Conservation (phyloP, 2,888 invertebrate species). For the Eupithecia insigniata region DNA sequence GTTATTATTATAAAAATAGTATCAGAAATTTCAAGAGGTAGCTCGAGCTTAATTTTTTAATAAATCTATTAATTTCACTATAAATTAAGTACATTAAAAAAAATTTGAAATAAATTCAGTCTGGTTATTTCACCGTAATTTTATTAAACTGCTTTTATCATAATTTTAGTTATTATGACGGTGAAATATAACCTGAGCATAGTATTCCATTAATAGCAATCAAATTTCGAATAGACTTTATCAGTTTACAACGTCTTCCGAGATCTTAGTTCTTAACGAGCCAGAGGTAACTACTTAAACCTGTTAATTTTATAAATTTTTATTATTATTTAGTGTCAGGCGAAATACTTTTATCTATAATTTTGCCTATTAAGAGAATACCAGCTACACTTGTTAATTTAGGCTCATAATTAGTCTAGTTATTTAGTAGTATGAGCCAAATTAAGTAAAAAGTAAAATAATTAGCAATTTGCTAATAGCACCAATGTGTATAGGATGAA, state of each 20-base stretch:
- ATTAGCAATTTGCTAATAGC: conserved; percentile 72
- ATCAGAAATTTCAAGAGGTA: conserved; percentile 79
- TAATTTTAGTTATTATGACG: not conserved
- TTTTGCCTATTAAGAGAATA: not conserved
- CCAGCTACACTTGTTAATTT: conserved; percentile 1
- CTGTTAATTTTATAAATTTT: not conserved
- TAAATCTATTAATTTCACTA: conserved; percentile 58
- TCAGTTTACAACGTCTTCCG: not conserved
- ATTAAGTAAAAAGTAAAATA: conserved; percentile 45
- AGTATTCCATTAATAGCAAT: not conserved
- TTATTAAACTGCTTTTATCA: not conserved
- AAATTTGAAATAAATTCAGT: conserved; percentile 49
- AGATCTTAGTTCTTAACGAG: not conserved
- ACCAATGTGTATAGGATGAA: conserved; percentile 69
- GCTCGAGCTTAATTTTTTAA: conserved; percentile 65
- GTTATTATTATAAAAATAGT: conserved; percentile 75
- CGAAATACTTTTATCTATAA: not conserved
- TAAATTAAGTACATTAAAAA: conserved; percentile 55
- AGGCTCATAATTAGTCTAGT: conserved; percentile 6
- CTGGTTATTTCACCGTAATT: conserved; percentile 18
- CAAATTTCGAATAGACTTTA: not conserved
- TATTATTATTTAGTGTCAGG: not conserved
- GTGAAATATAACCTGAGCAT: not conserved
- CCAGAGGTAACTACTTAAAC: not conserved
- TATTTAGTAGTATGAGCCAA: conserved; percentile 28